Percentiles rank a stretch among this genome's conserved stretches.
These are phyloP conservation scores for Cheilinus undulatus DNA, from an alignment of 2,113 vertebrate genomes.

Conservation along the genomic window DNA sequence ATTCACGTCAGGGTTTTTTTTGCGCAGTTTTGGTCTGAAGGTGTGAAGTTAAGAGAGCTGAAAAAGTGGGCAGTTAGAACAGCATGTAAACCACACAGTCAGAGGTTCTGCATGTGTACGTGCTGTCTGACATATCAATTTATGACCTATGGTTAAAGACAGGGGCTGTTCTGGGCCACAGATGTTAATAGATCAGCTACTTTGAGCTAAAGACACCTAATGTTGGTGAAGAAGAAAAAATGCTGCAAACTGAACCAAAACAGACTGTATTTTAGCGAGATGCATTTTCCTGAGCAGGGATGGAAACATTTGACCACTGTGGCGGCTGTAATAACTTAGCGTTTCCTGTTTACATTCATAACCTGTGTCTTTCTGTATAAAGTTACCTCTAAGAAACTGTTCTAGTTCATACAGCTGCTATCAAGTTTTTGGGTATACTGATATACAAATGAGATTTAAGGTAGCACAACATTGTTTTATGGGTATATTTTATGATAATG, in stretches of 20 bases:
- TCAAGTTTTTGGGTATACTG: too few species aligned
- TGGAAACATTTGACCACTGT: neutral
- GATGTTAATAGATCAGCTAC: slow-evolving; percentile 39
- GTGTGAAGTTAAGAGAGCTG: slow-evolving; percentile 19
- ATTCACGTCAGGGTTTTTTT: neutral
- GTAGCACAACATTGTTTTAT: too few species aligned
- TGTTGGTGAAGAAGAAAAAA: too few species aligned
- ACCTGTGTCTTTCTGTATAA: neutral
- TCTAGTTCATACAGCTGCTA: too few species aligned
- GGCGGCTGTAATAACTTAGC: neutral
- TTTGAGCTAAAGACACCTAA: slow-evolving; percentile 23
- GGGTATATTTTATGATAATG: too few species aligned
- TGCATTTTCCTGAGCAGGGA: neutral
- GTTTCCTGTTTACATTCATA: slow-evolving; percentile 3
- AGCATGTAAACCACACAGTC: slow-evolving; percentile 16
- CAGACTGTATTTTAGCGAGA: too few species aligned
- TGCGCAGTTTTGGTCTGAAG: neutral
- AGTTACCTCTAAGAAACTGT: too few species aligned
- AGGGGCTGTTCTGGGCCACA: slow-evolving; percentile 22
- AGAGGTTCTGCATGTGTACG: neutral
- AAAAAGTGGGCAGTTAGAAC: slow-evolving; percentile 12
- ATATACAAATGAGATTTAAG: too few species aligned
- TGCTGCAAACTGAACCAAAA: too few species aligned
- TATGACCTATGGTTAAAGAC: slow-evolving; percentile 40
- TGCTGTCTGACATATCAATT: slow-evolving; percentile 27